Conservation (phyloP, 1,140 invertebrate genomes). For the Lepidurus packardi region DNA sequence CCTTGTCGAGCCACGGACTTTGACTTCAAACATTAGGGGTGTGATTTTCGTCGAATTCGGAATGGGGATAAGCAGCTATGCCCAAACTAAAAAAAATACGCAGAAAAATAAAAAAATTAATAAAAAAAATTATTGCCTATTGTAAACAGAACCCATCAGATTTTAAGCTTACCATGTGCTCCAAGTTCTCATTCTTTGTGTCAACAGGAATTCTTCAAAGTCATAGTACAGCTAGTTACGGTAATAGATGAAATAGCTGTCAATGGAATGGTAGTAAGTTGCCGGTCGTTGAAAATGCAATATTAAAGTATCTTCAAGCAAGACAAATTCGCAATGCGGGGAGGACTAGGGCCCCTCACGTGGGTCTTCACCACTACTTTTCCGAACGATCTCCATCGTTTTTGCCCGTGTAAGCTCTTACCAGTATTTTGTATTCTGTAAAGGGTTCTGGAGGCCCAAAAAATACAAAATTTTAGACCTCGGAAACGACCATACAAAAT, state of each 20-base stretch:
- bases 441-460: constrained; percentile 59
- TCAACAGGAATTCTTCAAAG: constrained; percentile 58
- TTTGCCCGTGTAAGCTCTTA: constrained; percentile 67
- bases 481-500: not conserved
- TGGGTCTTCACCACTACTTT: constrained; percentile 67
- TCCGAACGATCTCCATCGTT: constrained; percentile 68
- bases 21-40: constrained; percentile 59
- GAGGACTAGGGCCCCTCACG: constrained; percentile 69
- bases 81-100: constrained; percentile 37
- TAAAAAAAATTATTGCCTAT: not conserved
- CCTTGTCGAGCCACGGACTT: constrained; percentile 61
- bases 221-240: constrained; percentile 45
- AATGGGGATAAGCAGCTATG: constrained; percentile 64
- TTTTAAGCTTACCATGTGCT: constrained; percentile 52
- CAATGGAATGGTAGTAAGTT: constrained; percentile 65
- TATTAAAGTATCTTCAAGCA: constrained; percentile 71
- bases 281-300: constrained; percentile 72
- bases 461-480: constrained; percentile 38
- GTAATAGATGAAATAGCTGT: constrained; percentile 72
- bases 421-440: constrained; percentile 77
- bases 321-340: constrained; percentile 70
- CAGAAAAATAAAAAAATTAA: not conserved
- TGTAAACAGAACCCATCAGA: not conserved
- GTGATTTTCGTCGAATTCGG: constrained; percentile 67
- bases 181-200: constrained; percentile 53